phyloP scores from a whole-genome alignment of 2,797 vertebrate genomes.

The Paguma larvata region DNA sequence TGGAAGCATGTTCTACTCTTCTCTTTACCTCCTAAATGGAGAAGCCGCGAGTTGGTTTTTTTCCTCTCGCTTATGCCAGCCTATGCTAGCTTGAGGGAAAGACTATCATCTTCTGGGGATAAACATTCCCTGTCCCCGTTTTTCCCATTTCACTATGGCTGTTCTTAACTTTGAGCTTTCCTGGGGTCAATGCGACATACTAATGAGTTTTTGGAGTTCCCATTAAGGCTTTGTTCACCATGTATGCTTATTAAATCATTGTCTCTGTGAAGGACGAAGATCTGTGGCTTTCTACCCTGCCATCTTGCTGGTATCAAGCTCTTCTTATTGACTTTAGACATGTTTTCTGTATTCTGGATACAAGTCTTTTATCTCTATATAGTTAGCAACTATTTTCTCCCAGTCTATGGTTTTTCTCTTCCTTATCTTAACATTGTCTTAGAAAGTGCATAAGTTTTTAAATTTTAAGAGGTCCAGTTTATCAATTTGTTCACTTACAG shows the following conservation, averaged over 20 bases:
- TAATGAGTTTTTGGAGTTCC: background rate
- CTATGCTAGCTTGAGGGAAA: background rate
- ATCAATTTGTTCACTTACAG: background rate
- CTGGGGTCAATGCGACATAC: background rate
- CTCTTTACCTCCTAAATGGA: background rate
- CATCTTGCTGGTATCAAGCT: background rate
- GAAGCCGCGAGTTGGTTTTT: background rate
- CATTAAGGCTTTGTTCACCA: background rate
- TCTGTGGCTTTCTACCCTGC: background rate
- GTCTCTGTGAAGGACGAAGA: background rate
- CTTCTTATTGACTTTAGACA: background rate
- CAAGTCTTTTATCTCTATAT: background rate
- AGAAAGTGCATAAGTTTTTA: background rate
- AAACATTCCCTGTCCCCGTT: background rate
- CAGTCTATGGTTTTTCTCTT: background rate
- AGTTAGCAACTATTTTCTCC: background rate
- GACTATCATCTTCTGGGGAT: background rate
- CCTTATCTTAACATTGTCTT: background rate
- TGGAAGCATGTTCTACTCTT: background rate
- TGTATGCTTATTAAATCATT: background rate
- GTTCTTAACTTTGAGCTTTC: background rate
- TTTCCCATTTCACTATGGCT: background rate
- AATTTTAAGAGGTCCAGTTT: background rate
- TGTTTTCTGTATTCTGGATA: background rate
- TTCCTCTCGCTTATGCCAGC: background rate